Percentiles rank a stretch among this genome's conserved stretches.
phyloP scores from a whole-genome alignment of 2,888 invertebrate species.

The Parelbella ahira region DNA sequence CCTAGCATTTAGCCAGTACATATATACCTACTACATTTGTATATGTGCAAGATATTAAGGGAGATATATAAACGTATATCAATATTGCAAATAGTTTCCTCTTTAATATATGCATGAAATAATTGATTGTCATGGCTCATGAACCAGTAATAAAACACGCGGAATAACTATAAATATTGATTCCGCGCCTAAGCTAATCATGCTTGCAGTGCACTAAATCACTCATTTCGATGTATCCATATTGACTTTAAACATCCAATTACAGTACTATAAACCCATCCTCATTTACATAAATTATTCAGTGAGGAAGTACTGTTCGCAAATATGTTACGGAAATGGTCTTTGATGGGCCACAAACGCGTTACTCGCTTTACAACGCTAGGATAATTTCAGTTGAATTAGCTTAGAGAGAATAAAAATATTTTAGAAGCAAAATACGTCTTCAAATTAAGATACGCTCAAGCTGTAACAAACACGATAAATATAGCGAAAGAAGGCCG shows the following conservation, averaged over 20 bases:
- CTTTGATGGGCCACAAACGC: not conserved
- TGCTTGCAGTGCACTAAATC: conserved; percentile 13
- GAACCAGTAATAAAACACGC: conserved; percentile 38
- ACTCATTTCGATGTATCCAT: conserved; percentile 6
- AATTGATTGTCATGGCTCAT: conserved; percentile 43
- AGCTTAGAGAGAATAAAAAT: no score
- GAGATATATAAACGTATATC: no score
- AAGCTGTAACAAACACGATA: no score
- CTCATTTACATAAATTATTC: not conserved
- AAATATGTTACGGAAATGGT: not conserved
- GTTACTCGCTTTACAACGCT: no score
- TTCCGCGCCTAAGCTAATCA: conserved; percentile 12
- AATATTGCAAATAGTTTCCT: conserved; percentile 10
- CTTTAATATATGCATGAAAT: conserved; percentile 28
- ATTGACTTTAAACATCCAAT: conserved; percentile 6
- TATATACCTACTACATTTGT: no score
- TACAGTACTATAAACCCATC: not conserved
- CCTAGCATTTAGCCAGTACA: no score
- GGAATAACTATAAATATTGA: conserved; percentile 9
- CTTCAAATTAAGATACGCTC: no score
- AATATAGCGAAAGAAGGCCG: no score
- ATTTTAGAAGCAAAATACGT: no score
- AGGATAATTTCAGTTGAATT: no score
- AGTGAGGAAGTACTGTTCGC: conserved; percentile 1
- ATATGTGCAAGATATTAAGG: no score